Conservation (phyloP, 2,888 invertebrate species). For the Drosophila nigricruria region DNA sequence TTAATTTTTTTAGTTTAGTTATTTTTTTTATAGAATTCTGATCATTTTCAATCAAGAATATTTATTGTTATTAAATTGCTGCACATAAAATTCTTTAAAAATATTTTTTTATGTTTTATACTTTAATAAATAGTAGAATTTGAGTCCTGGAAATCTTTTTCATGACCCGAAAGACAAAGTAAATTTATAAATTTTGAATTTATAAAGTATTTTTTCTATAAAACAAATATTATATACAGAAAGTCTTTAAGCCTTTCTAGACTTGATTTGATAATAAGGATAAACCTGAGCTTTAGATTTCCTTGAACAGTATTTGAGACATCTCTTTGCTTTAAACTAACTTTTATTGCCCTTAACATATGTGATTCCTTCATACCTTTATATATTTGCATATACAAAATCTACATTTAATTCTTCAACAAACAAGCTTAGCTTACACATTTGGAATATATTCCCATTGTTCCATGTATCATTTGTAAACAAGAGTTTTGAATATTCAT, state of each 20-base stretch:
- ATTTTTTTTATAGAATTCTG: not conserved
- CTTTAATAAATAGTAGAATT: not conserved
- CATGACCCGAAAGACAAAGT: not conserved
- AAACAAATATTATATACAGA: not conserved
- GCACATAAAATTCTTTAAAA: not conserved
- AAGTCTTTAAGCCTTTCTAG: not conserved
- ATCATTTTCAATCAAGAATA: not conserved
- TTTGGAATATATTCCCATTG: not conserved
- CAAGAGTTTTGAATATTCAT: constrained; percentile 7
- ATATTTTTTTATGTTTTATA: too few relatives aligned
- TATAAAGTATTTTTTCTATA: not conserved
- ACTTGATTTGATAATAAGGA: not conserved
- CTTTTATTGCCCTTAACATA: not conserved
- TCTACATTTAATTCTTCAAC: not conserved
- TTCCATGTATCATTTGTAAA: not conserved
- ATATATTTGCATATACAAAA: not conserved
- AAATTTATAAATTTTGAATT: not conserved
- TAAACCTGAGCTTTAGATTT: not conserved
- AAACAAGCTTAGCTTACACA: not conserved
- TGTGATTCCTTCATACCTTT: too few relatives aligned
- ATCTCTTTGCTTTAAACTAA: not conserved
- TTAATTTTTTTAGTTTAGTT: not conserved
- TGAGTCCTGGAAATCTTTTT: not conserved
- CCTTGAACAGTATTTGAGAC: too few relatives aligned
- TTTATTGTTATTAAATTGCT: not conserved